Evolutionary conservation across 2,113 vertebrate species (phyloP).

Genomic region (Camelus bactrianus): DNA sequence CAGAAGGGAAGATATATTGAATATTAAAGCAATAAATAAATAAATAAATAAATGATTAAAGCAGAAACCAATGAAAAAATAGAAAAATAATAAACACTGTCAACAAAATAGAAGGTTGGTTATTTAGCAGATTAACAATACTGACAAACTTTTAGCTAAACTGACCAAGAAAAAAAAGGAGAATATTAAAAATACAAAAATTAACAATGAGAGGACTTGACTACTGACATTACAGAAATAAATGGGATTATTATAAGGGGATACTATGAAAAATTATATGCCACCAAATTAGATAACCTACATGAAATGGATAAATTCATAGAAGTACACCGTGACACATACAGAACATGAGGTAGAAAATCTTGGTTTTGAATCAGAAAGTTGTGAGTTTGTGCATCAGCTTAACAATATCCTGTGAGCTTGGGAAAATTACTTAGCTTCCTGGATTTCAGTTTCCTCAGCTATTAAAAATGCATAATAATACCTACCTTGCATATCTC

Average conservation of each 20-base stretch:
- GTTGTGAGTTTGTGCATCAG: background rate
- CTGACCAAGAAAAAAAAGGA: background rate
- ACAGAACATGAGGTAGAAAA: background rate
- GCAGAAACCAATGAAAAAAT: background rate
- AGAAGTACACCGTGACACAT: background rate
- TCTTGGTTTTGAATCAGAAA: background rate
- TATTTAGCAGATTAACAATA: background rate
- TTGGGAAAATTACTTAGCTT: background rate
- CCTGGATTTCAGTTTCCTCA: background rate
- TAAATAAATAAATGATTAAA: background rate
- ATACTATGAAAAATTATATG: background rate
- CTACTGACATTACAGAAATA: background rate
- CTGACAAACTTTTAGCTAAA: background rate
- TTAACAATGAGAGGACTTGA: background rate
- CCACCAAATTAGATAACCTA: background rate
- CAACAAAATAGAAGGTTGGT: background rate
- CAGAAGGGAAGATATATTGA: background rate
- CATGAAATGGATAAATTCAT: background rate
- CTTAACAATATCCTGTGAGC: background rate
- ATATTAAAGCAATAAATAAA: background rate
- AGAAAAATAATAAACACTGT: background rate
- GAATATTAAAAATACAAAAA: background rate
- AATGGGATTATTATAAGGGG: background rate
- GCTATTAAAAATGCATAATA: background rate
- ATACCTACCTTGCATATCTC: background rate